A percentile compares a stretch with the other conserved stretches of the same genome.
phyloP scores from a whole-genome alignment of 2,113 vertebrate genomes.

The Syngnathoides biaculeatus region DNA sequence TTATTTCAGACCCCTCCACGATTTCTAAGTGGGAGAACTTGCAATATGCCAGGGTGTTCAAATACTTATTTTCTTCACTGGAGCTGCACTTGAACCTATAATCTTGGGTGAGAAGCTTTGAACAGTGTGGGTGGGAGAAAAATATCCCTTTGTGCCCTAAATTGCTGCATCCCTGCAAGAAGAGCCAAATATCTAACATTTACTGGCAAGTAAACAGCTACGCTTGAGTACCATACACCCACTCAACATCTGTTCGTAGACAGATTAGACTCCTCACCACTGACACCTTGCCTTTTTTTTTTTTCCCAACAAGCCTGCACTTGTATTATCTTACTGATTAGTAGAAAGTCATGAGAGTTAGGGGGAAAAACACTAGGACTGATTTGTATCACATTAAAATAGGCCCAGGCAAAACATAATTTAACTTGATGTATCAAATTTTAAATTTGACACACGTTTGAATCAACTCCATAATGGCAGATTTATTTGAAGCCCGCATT shows the following conservation, averaged over 20 bases:
- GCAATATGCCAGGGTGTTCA: too few species aligned
- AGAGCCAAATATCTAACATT: conserved; percentile 38
- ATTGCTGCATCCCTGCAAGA: conserved; percentile 17
- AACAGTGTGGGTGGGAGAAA: conserved; percentile 23
- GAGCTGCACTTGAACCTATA: conserved; percentile 47
- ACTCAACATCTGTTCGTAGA: conserved; percentile 49
- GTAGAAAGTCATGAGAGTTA: conserved; percentile 25
- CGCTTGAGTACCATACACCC: conserved; percentile 38
- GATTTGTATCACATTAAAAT: conserved; percentile 5
- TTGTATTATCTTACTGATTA: conserved; percentile 15
- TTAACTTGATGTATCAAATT: conserved; percentile 34
- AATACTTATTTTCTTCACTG: too few species aligned
- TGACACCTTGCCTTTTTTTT: conserved; percentile 10
- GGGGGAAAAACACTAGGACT: conserved; percentile 7
- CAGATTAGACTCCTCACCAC: conserved; percentile 15
- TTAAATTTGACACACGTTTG: conserved; percentile 4
- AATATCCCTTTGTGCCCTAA: conserved; percentile 31
- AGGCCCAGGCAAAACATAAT: conserved; percentile 32
- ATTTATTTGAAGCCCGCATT: conserved; percentile 1
- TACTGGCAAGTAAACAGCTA: conserved; percentile 26
- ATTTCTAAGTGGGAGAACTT: too few species aligned
- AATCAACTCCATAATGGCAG: conserved; percentile 11
- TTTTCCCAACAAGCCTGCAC: conserved; percentile 3
- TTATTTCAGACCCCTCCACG: too few species aligned
- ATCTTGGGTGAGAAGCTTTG: conserved; percentile 31